Conservation (phyloP, 1,140 invertebrate genomes). For the Araneus ventricosus region DNA sequence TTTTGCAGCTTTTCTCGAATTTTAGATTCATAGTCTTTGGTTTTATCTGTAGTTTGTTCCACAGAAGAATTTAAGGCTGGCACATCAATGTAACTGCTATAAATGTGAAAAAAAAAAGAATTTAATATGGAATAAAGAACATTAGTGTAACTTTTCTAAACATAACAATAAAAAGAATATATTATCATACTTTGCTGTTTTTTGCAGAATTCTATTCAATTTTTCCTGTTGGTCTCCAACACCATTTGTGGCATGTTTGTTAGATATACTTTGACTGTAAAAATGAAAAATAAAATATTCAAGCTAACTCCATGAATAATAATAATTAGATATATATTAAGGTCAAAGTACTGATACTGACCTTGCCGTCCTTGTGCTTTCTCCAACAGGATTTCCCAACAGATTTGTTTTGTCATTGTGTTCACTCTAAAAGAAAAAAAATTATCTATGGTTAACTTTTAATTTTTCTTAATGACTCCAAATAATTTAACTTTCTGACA, state of each 20-base stretch:
- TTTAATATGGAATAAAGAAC: neutral
- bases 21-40: slow-evolving; percentile 64
- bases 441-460: too few species aligned
- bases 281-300: neutral
- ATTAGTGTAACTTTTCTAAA: neutral
- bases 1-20: slow-evolving; percentile 42
- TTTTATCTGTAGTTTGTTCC: slow-evolving; percentile 60
- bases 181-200: slow-evolving; percentile 61
- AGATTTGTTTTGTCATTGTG: slow-evolving; percentile 70
- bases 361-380: slow-evolving; percentile 43
- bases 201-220: slow-evolving; percentile 57
- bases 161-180: neutral
- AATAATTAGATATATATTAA: neutral
- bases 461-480: too few species aligned
- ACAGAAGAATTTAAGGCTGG: slow-evolving; percentile 68
- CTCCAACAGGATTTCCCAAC: slow-evolving; percentile 64
- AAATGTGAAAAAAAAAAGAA: neutral
- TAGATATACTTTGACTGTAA: slow-evolving; percentile 38
- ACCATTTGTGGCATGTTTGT: slow-evolving; percentile 44
- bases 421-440: slow-evolving; percentile 34
- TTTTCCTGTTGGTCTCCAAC: slow-evolving; percentile 57
- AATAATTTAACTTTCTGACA: too few species aligned
- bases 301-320: neutral
- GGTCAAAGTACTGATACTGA: neutral
- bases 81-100: slow-evolving; percentile 68